Percentiles rank a stretch among this genome's conserved stretches.
These are phyloP conservation scores for Parnassius apollo DNA, from an alignment of 2,888 invertebrate genomes.

Conservation along the genomic window DNA sequence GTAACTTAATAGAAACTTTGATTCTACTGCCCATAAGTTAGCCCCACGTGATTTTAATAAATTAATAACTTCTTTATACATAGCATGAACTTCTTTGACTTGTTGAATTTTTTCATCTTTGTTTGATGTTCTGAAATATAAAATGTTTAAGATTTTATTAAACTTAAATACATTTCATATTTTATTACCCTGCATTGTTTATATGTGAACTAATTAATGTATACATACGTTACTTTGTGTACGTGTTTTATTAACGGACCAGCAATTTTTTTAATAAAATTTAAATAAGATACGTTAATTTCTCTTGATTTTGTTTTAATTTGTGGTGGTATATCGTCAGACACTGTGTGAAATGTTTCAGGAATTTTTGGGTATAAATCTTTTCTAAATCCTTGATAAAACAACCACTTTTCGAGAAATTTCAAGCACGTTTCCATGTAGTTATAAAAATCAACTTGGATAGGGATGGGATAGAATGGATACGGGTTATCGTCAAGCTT, in stretches of 20 bases:
- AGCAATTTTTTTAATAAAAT: slow-evolving; percentile 65
- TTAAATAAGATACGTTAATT: slow-evolving; percentile 65
- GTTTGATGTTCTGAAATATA: slow-evolving; percentile 45
- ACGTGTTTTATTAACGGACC: slow-evolving; percentile 70
- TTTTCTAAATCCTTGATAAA: slow-evolving; percentile 71
- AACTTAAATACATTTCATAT: not conserved
- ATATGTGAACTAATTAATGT: too few relatives aligned
- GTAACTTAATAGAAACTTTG: slow-evolving; percentile 62
- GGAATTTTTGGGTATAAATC: slow-evolving; percentile 70
- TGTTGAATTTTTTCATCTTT: slow-evolving; percentile 56
- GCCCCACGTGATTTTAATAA: slow-evolving; percentile 61
- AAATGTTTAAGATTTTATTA: not conserved
- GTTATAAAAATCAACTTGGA: slow-evolving; percentile 50
- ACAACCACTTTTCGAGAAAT: slow-evolving; percentile 75
- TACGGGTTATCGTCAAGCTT: slow-evolving; percentile 55
- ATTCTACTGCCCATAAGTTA: slow-evolving; percentile 56
- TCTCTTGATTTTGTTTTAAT: slow-evolving; percentile 56
- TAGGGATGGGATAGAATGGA: slow-evolving; percentile 59
- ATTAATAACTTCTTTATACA: slow-evolving; percentile 60
- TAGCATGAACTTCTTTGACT: slow-evolving; percentile 65
- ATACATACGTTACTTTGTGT: slow-evolving; percentile 58
- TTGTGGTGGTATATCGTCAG: slow-evolving; percentile 50
- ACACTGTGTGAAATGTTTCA: slow-evolving; percentile 66
- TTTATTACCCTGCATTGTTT: too few relatives aligned
- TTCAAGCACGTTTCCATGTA: slow-evolving; percentile 55